Percentiles rank a stretch among this genome's conserved stretches.
Conservation (phyloP, 2,888 invertebrate species). For the Parochlus steinenii region DNA sequence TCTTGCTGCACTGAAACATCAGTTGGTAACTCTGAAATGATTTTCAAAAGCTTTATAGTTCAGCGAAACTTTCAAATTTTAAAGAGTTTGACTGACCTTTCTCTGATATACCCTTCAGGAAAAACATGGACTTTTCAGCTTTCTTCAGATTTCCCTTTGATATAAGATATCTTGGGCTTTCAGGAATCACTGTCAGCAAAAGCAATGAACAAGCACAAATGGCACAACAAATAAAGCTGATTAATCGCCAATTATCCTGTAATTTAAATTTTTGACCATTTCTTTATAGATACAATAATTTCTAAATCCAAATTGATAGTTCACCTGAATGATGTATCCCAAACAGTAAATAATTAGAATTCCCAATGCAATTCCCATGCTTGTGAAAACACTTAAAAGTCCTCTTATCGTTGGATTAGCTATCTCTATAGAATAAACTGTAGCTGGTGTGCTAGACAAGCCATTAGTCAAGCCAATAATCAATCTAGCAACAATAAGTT, state of each 20-base stretch:
- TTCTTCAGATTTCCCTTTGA: constrained; percentile 38
- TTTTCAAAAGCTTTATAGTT: too few species aligned
- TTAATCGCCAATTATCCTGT: constrained; percentile 24
- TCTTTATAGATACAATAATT: too few species aligned
- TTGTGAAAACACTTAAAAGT: constrained; percentile 42
- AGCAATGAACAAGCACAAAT: constrained; percentile 25
- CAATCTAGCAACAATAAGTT: constrained; percentile 24
- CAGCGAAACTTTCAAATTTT: too few species aligned
- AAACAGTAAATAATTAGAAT: constrained; percentile 44
- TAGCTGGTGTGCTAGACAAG: constrained; percentile 25
- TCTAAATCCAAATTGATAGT: too few species aligned
- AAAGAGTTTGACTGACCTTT: too few species aligned
- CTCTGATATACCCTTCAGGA: too few species aligned
- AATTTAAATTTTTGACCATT: constrained; percentile 2
- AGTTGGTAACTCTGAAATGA: too few species aligned
- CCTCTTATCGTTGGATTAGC: constrained; percentile 41
- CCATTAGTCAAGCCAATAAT: constrained; percentile 22
- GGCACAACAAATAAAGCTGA: constrained; percentile 23
- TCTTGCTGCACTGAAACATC: constrained; percentile 26
- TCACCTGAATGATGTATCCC: constrained; percentile 32
- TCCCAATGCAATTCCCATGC: constrained; percentile 44
- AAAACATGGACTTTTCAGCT: constrained; percentile 40
- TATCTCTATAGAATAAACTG: constrained; percentile 29
- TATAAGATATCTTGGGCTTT: constrained; percentile 52
- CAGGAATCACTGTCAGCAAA: constrained; percentile 39